Base-by-base conservation (phyloP, 1,140 invertebrate species). In the Eciton burchellii region DNA sequence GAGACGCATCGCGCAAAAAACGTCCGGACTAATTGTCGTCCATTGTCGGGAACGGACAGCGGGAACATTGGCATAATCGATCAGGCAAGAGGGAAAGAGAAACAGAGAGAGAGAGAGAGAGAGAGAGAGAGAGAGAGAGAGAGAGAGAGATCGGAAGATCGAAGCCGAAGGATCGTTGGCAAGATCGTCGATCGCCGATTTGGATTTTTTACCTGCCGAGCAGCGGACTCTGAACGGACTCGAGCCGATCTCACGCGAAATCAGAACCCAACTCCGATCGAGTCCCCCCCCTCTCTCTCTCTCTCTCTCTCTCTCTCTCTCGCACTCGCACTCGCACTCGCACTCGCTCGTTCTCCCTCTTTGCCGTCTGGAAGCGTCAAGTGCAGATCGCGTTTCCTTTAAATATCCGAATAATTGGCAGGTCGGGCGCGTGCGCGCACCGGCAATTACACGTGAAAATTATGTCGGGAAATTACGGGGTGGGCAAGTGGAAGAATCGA, bases 141-240 rank as follows among this genome's bases (percentile, higher is more conserved):
- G 57, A 52, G 24, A 43, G 14, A 70, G 49, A 79, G 35, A 35
- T 3, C 35, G 2, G 35, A 35, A 35, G 63, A 79, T 68, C 49
- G 49, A 79, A 70, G 52, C 49, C 70, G 74, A 79, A 54, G 72
- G 47, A 77, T n/a, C n/a, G 21, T 54, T 16, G 14, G 11, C 41
- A 24, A 54, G 45, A 35, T 35, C 35, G 6, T 35, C 59, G 56
- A 60, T 21, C 26, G 24, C 0, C 60, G 73, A 56, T 56, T n/a
- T n/a, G 62, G 21, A 79, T 79, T 56, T 79, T 68, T 21, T 79
- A 79, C 74, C 74, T 79, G 74, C 62, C 26, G n/a, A n/a, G n/a
- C n/a, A n/a, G 14, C 21, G 35, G 35, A 35, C 35, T 35, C 62
- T 41, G 65, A 8, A 6, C 8, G 16, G 59, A 5, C 26, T 35